Base-by-base conservation (phyloP, 2,113 vertebrate species). In the Ctenodactylus gundi region DNA sequence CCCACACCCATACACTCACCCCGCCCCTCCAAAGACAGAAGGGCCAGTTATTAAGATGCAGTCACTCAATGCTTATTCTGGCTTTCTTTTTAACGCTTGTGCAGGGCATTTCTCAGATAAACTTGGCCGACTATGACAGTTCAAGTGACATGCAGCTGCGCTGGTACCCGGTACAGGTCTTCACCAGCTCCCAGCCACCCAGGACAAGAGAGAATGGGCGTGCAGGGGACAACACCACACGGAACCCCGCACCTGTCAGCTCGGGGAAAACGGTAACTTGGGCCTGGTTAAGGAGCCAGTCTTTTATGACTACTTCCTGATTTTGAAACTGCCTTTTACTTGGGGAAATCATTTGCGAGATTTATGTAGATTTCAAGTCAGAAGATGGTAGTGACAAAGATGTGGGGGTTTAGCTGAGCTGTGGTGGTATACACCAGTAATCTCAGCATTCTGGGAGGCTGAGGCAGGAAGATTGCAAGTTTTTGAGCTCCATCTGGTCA, bases 91-190 rank as follows among this genome's bases (percentile, higher is more conserved):
- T 64, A 93, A 97, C 72, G 39, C 55, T 70, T 41, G 49, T 76
- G 51, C 97, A 99, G 99, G 99, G 99, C 41, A 98, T 99, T 90
- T 98, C 98, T 89, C 99, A 99, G 97, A 98, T 99, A 94, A 98
- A 98, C 75, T 95, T 99, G 98, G 98, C 98, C 0, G 98, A 99
- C 44, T 98, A 97, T 64, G 98, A 99, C 68, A 98, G 96, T 82
- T 98, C 97, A 36, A 94, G 98, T 3, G 99, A 99, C 64, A 99
- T 99, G 99, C 97, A 98, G 91, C 99, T 99, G 97, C 99, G 98
- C 95, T 99, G 99, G 99, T 99, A 99, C 94, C 64, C 98, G 5
- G 98, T 99, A 72, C 99, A 99, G 94, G 98, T 98, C 96, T 97
- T 99, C 97, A 97, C 98, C 85, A 98, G 98, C 95, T 93, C 98